A percentile compares a stretch with the other conserved stretches of the same genome.
phyloP scores from a whole-genome alignment of 2,888 invertebrate species.

The Agrilus cyanescens region DNA sequence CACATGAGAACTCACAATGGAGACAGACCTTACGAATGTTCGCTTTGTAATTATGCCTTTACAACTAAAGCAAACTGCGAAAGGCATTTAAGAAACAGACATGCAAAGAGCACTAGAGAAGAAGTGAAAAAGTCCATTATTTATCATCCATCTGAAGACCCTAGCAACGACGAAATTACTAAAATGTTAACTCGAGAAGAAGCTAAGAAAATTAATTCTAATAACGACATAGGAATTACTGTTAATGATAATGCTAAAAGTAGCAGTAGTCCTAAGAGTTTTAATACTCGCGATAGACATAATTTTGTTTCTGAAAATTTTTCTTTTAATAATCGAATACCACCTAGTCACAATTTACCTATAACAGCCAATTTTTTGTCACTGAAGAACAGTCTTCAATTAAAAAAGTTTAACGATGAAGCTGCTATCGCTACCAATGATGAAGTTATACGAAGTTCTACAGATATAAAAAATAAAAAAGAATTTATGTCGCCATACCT shows the following conservation, averaged over 20 bases:
- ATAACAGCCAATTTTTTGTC: slow-evolving; percentile 12
- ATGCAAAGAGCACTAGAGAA: slow-evolving; percentile 73
- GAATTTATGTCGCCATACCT: slow-evolving; percentile 19
- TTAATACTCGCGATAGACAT: slow-evolving; percentile 23
- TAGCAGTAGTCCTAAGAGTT: slow-evolving; percentile 10
- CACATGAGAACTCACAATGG: slow-evolving; percentile 93
- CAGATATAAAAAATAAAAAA: slow-evolving; percentile 4
- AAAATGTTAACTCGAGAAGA: slow-evolving; percentile 42
- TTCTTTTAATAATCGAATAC: background rate
- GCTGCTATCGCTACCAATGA: no score
- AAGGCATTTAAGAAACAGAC: slow-evolving; percentile 83
- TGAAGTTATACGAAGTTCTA: no score
- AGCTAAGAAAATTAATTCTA: slow-evolving; percentile 32
- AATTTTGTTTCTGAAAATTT: slow-evolving; percentile 28
- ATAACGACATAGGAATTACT: background rate
- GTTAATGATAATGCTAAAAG: slow-evolving; percentile 2
- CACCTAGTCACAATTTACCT: slow-evolving; percentile 9
- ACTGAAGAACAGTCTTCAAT: slow-evolving; percentile 16
- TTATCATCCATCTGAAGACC: slow-evolving; percentile 77
- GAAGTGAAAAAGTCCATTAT: slow-evolving; percentile 82
- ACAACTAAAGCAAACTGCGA: slow-evolving; percentile 97
- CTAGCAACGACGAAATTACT: slow-evolving; percentile 60
- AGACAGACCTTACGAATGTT: slow-evolving; percentile 88
- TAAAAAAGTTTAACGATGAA: slow-evolving; percentile 1
- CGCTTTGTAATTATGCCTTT: slow-evolving; percentile 91